Evolutionary conservation across 2,888 invertebrate species (phyloP).

Genomic region (Dinocampus coccinellae): DNA sequence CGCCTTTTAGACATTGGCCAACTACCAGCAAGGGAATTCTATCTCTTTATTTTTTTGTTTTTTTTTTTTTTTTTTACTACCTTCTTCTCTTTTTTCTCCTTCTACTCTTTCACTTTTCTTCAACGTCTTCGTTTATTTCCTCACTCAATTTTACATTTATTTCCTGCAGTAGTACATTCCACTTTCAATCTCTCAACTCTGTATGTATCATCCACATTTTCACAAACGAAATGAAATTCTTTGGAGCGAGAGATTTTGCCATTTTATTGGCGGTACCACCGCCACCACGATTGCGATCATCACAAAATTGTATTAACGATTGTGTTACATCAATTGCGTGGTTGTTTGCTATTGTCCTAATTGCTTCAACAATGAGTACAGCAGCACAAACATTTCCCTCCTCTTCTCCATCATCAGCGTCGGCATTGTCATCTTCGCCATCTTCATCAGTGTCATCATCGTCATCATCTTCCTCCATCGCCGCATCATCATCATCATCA

Average conservation of each 20-base stretch:
- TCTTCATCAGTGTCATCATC: constrained; percentile 48
- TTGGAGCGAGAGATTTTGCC: constrained; percentile 57
- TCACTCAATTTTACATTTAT: neutral
- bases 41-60: constrained; percentile 46
- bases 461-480: too few species aligned
- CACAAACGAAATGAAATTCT: constrained; percentile 61
- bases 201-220: constrained; percentile 50
- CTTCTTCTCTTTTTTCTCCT: constrained; percentile 38
- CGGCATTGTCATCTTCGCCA: constrained; percentile 51
- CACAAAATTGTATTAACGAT: constrained; percentile 44
- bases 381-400: constrained; percentile 31
- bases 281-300: constrained; percentile 50
- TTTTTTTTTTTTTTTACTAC: constrained; percentile 50
- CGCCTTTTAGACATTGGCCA: constrained; percentile 55
- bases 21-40: constrained; percentile 49
- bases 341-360: constrained; percentile 17
- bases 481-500: constrained; percentile 40
- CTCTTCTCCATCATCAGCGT: constrained; percentile 44
- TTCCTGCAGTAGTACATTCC: constrained; percentile 31
- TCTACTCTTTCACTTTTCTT: neutral
- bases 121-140: neutral
- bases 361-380: constrained; percentile 21
- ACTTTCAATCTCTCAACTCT: constrained; percentile 49
- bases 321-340: constrained; percentile 39
- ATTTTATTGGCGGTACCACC: constrained; percentile 52